Base-by-base conservation (phyloP, 2,113 vertebrate genomes). In the Nicator chloris region DNA sequence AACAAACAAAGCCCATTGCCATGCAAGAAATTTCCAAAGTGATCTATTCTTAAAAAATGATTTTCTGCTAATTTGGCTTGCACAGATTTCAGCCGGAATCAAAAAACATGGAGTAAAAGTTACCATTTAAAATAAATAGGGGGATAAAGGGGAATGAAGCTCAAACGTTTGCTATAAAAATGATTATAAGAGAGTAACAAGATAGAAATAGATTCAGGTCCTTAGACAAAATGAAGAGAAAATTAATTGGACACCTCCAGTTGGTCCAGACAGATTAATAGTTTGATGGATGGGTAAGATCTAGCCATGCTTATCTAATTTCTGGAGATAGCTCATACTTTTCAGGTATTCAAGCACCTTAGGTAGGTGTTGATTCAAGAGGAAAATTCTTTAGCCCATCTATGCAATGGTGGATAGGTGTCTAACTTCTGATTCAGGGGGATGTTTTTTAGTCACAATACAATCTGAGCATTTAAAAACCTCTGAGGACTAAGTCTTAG, bases 401-500 rank as follows among this genome's bases (percentile, higher is more conserved):
- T 49, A 26, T 49, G 27, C 13, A 39, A 14, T 26, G 28, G n/a
- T 60, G n/a, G 28, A 31, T 60, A 24, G 5, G 28, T 49, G n/a
- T 26, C 15, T 31, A 31, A 47, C n/a, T 39, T 60, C 9, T 49
- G 73, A 31, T 76, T 49, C 56, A 76, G 12, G 24, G 16, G 21
- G 27, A 31, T 60, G 7, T 19, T 49, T 76, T 60, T 49, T 7
- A 49, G 13, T 28, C 27, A 68, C 72, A 92, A 68, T 45, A 33
- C 0, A 2, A 63, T 23, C 4, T 0, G 0, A 6, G 6, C 24
- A 10, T 59, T 93, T 42, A 63, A 79, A 81, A 56, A 33, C 10
- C 3, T n/a, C 40, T 54, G 35, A 77, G 18, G n/a, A 50, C 20
- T n/a, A 61, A 24, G 17, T 30, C 73, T 73, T 60, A 61, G 8